Conservation (phyloP, 2,797 vertebrate genomes). For the Aselliscus stoliczkanus region DNA sequence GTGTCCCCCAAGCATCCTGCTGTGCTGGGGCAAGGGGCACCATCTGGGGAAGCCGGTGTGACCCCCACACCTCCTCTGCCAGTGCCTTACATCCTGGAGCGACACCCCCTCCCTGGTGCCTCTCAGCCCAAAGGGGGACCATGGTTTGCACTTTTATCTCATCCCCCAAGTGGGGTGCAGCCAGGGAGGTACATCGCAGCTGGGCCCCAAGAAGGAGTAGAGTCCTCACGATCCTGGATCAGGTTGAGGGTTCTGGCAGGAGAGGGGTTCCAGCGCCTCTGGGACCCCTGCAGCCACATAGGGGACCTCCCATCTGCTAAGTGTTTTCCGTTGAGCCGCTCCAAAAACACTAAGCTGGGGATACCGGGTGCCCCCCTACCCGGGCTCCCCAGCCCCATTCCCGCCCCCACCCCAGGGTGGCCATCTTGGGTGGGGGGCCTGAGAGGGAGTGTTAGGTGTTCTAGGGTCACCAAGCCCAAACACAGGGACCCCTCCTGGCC, state of each 20-base stretch:
- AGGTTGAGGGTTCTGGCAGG: background rate
- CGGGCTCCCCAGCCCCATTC: background rate
- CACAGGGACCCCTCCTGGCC: background rate
- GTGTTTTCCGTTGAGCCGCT: constrained; percentile 61
- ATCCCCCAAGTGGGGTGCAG: background rate
- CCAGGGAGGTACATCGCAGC: background rate
- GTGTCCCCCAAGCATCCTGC: background rate
- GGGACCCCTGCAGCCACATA: background rate
- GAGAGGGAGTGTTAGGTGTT: background rate
- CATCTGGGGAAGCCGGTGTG: background rate
- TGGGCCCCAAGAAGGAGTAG: background rate
- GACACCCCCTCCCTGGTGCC: constrained; percentile 27
- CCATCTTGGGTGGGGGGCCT: background rate
- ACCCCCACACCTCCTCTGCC: constrained; percentile 32
- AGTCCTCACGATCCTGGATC: background rate
- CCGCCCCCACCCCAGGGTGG: background rate
- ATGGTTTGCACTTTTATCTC: constrained; percentile 68
- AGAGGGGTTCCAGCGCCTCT: background rate
- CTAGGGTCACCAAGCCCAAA: background rate
- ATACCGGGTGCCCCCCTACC: background rate
- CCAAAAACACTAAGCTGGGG: constrained; percentile 72
- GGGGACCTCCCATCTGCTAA: constrained; percentile 42
- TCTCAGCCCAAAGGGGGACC: constrained; percentile 35
- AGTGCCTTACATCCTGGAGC: constrained; percentile 75
- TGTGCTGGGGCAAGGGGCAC: background rate